These are phyloP conservation scores for Drosophila subpulchrella DNA, from an alignment of 1,140 invertebrate species.

Conservation along the genomic window DNA sequence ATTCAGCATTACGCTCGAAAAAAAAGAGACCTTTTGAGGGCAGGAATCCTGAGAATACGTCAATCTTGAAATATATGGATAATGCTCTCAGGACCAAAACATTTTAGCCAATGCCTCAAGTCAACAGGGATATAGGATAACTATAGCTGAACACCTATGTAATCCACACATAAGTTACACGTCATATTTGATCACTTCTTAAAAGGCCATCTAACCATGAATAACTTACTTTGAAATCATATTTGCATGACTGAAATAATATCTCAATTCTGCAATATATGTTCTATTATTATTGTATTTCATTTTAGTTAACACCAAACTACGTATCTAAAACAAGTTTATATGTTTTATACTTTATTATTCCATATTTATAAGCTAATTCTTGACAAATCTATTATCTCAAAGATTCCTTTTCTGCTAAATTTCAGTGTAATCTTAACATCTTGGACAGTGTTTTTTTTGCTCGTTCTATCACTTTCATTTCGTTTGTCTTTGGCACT, in stretches of 20 bases:
- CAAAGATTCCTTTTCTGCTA: neutral
- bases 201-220: neutral
- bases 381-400: too few relatives aligned
- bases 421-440: slow-evolving; percentile 2
- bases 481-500: slow-evolving; percentile 52
- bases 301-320: too few relatives aligned
- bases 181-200: neutral
- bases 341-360: too few relatives aligned
- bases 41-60: neutral
- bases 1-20: slow-evolving; percentile 34
- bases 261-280: too few relatives aligned
- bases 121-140: neutral
- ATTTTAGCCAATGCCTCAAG: neutral
- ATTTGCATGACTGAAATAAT: neutral
- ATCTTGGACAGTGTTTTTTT: slow-evolving; percentile 1
- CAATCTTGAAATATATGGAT: slow-evolving; percentile 20
- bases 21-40: neutral
- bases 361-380: too few relatives aligned
- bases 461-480: slow-evolving; percentile 26
- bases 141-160: too few relatives aligned
- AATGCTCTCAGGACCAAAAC: neutral
- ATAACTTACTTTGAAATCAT: neutral
- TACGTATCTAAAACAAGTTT: too few relatives aligned
- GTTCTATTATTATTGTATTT: too few relatives aligned
- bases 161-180: neutral